Conservation (phyloP, 2,113 vertebrate species). For the Crotophaga sulcirostris region DNA sequence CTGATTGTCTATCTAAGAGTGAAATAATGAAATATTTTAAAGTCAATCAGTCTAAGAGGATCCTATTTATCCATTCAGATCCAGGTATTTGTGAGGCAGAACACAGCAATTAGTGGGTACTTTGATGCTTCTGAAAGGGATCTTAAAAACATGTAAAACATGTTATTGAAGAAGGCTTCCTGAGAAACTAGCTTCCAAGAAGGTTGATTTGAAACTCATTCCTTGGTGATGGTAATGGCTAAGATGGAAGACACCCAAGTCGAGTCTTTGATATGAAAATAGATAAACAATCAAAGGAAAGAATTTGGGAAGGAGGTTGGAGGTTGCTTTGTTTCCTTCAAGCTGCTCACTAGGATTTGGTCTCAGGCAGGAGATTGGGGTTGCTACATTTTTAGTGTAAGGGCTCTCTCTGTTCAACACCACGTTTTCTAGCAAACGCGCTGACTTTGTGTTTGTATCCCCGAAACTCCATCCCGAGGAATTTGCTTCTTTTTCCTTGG, state of each 20-base stretch:
- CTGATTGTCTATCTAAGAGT: neutral
- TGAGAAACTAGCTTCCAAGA: neutral
- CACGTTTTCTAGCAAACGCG: neutral
- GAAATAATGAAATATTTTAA: neutral
- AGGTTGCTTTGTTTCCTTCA: neutral
- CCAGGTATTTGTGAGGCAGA: neutral
- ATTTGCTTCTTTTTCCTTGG: neutral
- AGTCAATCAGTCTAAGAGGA: neutral
- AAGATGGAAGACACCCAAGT: neutral
- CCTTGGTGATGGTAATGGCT: neutral
- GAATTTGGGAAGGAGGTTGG: neutral
- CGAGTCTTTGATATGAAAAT: constrained; percentile 28
- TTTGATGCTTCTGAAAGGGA: neutral
- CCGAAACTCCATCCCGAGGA: neutral
- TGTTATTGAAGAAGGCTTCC: neutral
- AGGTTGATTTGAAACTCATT: neutral
- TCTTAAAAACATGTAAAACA: constrained; percentile 11
- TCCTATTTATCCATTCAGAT: neutral
- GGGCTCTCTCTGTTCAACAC: neutral
- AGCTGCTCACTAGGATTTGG: neutral
- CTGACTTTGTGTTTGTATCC: neutral
- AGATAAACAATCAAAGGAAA: constrained; percentile 3
- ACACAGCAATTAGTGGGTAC: neutral
- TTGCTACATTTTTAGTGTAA: neutral
- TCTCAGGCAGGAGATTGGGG: neutral